These are phyloP conservation scores for Drosophila siamana DNA, from an alignment of 2,888 invertebrate genomes.

Conservation along the genomic window DNA sequence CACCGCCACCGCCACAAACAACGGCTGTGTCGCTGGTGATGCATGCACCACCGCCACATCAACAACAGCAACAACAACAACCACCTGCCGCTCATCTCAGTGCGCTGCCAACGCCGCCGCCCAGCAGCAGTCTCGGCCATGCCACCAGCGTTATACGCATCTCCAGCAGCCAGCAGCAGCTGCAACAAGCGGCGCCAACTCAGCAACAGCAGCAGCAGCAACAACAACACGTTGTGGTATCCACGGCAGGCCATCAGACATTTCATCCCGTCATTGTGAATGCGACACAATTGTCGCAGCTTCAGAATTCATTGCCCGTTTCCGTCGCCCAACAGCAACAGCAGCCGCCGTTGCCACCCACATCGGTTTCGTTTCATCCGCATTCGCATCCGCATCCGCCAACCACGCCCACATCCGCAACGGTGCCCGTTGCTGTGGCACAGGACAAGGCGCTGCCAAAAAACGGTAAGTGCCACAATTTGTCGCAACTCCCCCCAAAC, in stretches of 20 bases:
- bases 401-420: conserved; percentile 68
- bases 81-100: conserved; percentile 77
- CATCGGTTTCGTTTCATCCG: conserved; percentile 71
- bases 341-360: conserved; percentile 71
- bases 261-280: conserved; percentile 92
- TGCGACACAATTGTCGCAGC: conserved; percentile 90
- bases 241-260: conserved; percentile 72
- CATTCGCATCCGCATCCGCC: conserved; percentile 74
- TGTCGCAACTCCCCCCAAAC: not conserved
- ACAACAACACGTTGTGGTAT: conserved; percentile 60
- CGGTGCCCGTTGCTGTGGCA: conserved; percentile 69
- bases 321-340: conserved; percentile 63
- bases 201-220: conserved; percentile 42
- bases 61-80: conserved; percentile 60
- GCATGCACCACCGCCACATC: conserved; percentile 82
- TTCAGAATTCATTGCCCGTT: conserved; percentile 59
- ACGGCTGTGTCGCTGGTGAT: conserved; percentile 82
- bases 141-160: conserved; percentile 94
- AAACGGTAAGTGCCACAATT: conserved; percentile 83
- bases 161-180: conserved; percentile 87
- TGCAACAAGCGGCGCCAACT: conserved; percentile 86
- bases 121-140: conserved; percentile 85
- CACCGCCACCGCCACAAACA: conserved; percentile 80
- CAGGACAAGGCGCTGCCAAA: conserved; percentile 86
- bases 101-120: conserved; percentile 66